phyloP scores from a whole-genome alignment of 2,888 invertebrate genomes.

The Leucophora obtusa region DNA sequence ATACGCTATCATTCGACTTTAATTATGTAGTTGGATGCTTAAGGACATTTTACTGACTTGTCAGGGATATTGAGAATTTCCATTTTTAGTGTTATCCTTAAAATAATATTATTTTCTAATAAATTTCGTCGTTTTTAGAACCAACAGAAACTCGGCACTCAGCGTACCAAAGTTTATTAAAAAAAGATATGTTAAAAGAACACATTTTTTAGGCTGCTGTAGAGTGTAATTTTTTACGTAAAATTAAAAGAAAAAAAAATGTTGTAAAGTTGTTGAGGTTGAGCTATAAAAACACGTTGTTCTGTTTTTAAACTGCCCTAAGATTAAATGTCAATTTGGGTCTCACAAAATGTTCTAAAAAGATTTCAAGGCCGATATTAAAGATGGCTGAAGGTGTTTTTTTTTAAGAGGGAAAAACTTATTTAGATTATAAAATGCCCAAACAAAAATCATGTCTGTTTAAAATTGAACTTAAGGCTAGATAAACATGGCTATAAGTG shows the following conservation, averaged over 20 bases:
- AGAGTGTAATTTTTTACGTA: background rate
- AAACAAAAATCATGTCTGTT: slow-evolving; percentile 20
- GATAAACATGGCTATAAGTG: background rate
- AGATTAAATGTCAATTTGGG: slow-evolving; percentile 31
- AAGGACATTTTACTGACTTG: too few species aligned
- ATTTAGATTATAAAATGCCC: background rate
- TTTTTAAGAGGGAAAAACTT: background rate
- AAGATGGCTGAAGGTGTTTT: slow-evolving; percentile 6
- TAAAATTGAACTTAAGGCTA: background rate
- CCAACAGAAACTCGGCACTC: too few species aligned
- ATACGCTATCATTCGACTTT: too few species aligned
- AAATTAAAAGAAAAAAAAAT: background rate
- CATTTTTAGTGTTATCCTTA: too few species aligned
- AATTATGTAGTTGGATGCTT: too few species aligned
- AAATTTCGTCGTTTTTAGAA: too few species aligned
- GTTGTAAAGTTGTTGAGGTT: slow-evolving; percentile 1
- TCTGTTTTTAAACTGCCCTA: slow-evolving; percentile 12
- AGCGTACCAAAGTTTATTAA: too few species aligned
- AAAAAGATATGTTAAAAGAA: too few species aligned
- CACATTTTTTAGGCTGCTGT: too few species aligned
- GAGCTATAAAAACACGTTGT: slow-evolving; percentile 5
- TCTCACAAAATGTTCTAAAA: slow-evolving; percentile 1
- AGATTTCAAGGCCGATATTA: slow-evolving; percentile 7
- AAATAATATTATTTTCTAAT: too few species aligned
- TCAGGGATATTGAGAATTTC: too few species aligned